Conservation (phyloP, 2,888 invertebrate species). For the Phyllotreta cruciferae region DNA sequence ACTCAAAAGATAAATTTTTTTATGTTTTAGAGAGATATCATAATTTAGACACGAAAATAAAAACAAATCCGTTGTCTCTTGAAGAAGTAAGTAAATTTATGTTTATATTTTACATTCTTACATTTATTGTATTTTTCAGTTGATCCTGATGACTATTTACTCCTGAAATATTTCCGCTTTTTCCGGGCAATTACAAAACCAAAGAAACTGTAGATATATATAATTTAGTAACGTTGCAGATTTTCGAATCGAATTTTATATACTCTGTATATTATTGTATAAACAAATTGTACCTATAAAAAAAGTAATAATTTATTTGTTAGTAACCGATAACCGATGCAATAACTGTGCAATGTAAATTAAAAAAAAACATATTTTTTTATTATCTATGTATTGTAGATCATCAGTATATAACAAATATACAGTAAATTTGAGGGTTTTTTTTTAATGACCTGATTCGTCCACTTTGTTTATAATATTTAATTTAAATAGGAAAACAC, state of each 20-base stretch:
- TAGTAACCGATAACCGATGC: not conserved
- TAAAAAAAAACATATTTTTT: slow-evolving; percentile 9
- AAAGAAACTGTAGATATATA: slow-evolving; percentile 40
- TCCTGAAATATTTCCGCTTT: slow-evolving; percentile 57
- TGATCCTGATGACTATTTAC: slow-evolving; percentile 69
- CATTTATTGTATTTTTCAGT: slow-evolving; percentile 56
- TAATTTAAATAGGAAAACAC: too few species aligned
- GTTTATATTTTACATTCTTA: not conserved
- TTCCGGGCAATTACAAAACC: slow-evolving; percentile 38
- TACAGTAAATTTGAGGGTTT: not conserved
- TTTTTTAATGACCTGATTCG: too few species aligned
- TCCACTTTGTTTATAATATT: too few species aligned
- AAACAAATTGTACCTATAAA: slow-evolving; percentile 11
- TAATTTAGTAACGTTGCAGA: slow-evolving; percentile 29
- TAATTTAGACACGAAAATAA: slow-evolving; percentile 73
- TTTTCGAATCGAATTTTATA: not conserved
- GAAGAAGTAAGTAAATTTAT: slow-evolving; percentile 68
- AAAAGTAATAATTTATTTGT: slow-evolving; percentile 15
- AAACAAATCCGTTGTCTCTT: slow-evolving; percentile 73
- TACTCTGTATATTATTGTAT: slow-evolving; percentile 9
- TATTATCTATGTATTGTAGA: slow-evolving; percentile 7
- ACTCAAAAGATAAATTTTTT: slow-evolving; percentile 9
- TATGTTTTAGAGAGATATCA: slow-evolving; percentile 69
- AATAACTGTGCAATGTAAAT: slow-evolving; percentile 26
- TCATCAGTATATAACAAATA: not conserved